Conservation (phyloP, 2,888 invertebrate species). For the Syritta pipiens region DNA sequence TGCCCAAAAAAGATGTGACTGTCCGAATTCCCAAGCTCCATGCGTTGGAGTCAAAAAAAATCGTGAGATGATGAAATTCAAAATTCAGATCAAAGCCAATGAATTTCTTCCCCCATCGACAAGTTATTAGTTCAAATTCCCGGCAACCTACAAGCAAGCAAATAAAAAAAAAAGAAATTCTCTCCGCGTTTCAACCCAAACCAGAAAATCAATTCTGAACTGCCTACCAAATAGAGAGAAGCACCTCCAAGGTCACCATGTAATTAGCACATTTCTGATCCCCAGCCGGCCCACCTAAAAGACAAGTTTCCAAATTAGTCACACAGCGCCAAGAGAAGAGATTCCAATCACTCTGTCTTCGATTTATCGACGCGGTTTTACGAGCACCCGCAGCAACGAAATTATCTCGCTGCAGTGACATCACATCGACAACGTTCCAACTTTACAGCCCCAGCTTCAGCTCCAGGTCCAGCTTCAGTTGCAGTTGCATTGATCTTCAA, state of each 20-base stretch:
- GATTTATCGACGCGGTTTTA: constrained; percentile 17
- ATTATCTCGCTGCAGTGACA: constrained; percentile 58
- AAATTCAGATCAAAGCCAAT: too few species aligned
- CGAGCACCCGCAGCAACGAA: constrained; percentile 23
- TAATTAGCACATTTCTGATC: constrained; percentile 52
- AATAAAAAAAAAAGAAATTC: background rate
- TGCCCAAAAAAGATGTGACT: too few species aligned
- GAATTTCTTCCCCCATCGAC: too few species aligned
- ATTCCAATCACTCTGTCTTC: constrained; percentile 18
- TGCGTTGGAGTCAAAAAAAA: too few species aligned
- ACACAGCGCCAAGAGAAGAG: constrained; percentile 33
- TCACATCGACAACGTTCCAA: constrained; percentile 34
- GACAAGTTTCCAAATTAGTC: constrained; percentile 60
- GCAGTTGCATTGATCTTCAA: constrained; percentile 12
- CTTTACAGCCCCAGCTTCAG: background rate
- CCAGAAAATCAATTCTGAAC: background rate
- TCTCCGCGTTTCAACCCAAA: background rate
- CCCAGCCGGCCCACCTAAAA: constrained; percentile 32
- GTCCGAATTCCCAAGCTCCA: too few species aligned
- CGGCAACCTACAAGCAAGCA: too few species aligned
- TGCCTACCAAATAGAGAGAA: constrained; percentile 8
- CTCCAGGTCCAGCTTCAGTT: background rate
- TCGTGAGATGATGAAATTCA: too few species aligned
- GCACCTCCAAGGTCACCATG: constrained; percentile 46
- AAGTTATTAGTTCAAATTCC: too few species aligned